phyloP scores from a whole-genome alignment of 2,888 invertebrate species.

The Leptinotarsa juncta region DNA sequence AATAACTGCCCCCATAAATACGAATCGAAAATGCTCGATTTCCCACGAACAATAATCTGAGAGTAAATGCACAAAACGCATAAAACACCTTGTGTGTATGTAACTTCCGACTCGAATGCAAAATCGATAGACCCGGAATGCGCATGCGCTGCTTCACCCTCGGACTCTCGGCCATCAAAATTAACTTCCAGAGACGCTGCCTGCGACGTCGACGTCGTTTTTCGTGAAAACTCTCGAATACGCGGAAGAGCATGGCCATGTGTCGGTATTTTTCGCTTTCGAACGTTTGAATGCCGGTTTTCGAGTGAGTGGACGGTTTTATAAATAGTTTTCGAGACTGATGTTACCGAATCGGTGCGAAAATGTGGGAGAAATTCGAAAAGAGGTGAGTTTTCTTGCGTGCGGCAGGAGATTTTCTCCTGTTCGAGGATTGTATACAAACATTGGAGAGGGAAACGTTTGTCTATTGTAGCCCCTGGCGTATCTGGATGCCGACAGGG shows the following conservation, averaged over 20 bases:
- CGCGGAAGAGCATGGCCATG: constrained; percentile 35
- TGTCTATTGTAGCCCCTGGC: neutral
- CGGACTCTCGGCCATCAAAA: constrained; percentile 47
- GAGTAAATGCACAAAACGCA: constrained; percentile 45
- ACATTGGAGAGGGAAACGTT: neutral
- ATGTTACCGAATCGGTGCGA: neutral
- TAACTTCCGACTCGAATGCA: constrained; percentile 39
- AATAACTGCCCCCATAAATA: constrained; percentile 21
- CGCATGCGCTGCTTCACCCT: constrained; percentile 41
- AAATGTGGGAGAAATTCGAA: constrained; percentile 15
- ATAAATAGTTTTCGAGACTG: constrained; percentile 3
- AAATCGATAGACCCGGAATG: constrained; percentile 26
- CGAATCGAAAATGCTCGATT: constrained; percentile 28
- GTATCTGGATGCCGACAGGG: neutral
- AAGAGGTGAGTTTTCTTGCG: constrained; percentile 10
- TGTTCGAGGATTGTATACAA: neutral
- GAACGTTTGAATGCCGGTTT: constrained; percentile 12
- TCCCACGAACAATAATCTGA: constrained; percentile 35
- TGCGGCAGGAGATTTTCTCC: neutral
- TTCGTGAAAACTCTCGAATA: constrained; percentile 28
- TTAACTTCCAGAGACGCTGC: constrained; percentile 52
- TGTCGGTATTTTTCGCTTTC: constrained; percentile 11
- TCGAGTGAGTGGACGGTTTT: constrained; percentile 5
- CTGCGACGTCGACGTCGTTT: constrained; percentile 43
- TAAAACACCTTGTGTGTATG: constrained; percentile 44